A percentile compares a stretch with the other conserved stretches of the same genome.
phyloP scores from a whole-genome alignment of 1,140 invertebrate genomes.

The Neocloeon triangulifer region DNA sequence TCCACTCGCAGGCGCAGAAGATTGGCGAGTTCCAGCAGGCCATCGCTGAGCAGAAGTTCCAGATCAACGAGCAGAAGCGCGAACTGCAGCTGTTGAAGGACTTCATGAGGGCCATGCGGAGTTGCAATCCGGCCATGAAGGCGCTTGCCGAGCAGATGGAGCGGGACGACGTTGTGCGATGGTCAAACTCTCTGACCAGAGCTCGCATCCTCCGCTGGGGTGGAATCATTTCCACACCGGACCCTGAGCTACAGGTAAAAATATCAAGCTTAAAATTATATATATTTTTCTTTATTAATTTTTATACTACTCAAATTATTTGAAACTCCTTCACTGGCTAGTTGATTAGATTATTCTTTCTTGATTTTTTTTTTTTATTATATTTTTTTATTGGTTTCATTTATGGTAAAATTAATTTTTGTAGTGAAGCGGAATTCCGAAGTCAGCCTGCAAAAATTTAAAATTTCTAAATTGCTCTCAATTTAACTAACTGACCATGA shows the following conservation, averaged over 20 bases:
- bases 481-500: too few relatives aligned
- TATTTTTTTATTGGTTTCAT: too few relatives aligned
- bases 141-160: conserved; percentile 82
- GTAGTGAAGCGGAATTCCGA: too few relatives aligned
- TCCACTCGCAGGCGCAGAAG: conserved; percentile 67
- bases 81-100: conserved; percentile 76
- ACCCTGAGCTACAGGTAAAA: conserved; percentile 74
- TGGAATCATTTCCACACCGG: conserved; percentile 92
- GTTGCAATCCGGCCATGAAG: conserved; percentile 70
- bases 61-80: conserved; percentile 69
- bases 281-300: conserved; percentile 4
- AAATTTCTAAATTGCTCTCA: too few relatives aligned
- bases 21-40: conserved; percentile 66
- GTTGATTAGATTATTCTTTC: too few relatives aligned
- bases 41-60: conserved; percentile 60
- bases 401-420: too few relatives aligned
- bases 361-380: too few relatives aligned
- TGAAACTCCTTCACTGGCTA: too few relatives aligned
- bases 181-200: conserved; percentile 61
- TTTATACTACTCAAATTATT: conserved; percentile 1
- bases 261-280: too few relatives aligned
- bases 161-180: conserved; percentile 75
- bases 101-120: conserved; percentile 74
- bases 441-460: too few relatives aligned
- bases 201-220: conserved; percentile 88